Base-by-base conservation (phyloP, 2,113 vertebrate species). In the Triplophysa siluroides region DNA sequence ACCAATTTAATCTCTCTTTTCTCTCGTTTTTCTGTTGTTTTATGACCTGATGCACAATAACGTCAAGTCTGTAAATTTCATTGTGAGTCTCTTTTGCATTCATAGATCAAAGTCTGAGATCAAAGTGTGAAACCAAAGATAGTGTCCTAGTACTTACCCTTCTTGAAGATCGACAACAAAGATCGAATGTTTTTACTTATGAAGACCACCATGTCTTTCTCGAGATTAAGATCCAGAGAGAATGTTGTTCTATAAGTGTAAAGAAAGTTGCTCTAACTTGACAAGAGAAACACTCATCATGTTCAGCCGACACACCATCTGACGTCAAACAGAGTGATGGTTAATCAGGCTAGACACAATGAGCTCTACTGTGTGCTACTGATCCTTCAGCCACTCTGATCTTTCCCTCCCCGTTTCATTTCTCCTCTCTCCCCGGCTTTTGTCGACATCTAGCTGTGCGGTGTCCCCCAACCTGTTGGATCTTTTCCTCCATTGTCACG, bases 91-190 rank as follows among this genome's bases (percentile, higher is more conserved):
- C 41, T 67, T 6, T 6, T 33, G 29, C 0, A 0, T 33, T 33
- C 29, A 33, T 33, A 33, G 4, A 33, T 33, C 29, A 33, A 33
- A 33, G 29, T 33, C 29, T 33, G 29, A 0, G 29, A 4, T 33
- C 29, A 33, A 33, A 33, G 29, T 33, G 4, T 33, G 29, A 33
- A 33, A 33, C 26, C 5, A 33, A 33, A 33, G 9, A 29, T 4
- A 71, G 18, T 21, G n/a, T n/a, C 8, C 69, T 10, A 67, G 83
- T 85, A 94, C 96, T 97, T 89, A 97, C 95, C 94, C 91, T 94
- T 96, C 90, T 96, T 98, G 93, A 97, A 97, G 89, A 96, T 85
- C 58, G 94, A 93, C 77, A 97, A 92, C 54, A 97, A 89, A 62
- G 90, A 94, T 29, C 87, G 92, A 85, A 97, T 86, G 83, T 91